phyloP scores from a whole-genome alignment of 2,888 invertebrate species.

The Zygothrica quintamaculata region DNA sequence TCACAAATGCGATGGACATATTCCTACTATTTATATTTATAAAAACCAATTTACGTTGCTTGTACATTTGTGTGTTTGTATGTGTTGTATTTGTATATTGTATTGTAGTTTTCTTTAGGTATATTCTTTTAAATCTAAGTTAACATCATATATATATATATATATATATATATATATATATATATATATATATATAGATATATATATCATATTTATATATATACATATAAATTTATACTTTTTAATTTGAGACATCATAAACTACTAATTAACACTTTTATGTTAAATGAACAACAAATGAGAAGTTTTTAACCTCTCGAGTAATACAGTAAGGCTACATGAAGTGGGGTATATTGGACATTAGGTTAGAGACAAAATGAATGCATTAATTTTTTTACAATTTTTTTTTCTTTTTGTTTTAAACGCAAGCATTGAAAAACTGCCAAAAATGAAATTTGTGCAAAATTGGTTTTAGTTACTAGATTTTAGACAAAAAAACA shows the following conservation, averaged over 20 bases:
- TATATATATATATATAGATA: constrained; percentile 15
- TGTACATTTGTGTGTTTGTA: constrained; percentile 20
- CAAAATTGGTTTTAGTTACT: constrained; percentile 27
- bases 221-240: constrained; percentile 13
- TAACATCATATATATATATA: constrained; percentile 32
- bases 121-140: constrained; percentile 21
- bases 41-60: constrained; percentile 38
- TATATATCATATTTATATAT: constrained; percentile 13
- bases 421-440: constrained; percentile 41
- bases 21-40: constrained; percentile 2
- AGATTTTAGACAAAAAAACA: constrained; percentile 27
- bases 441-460: constrained; percentile 47
- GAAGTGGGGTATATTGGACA: constrained; percentile 18
- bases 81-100: constrained; percentile 17
- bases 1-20: constrained; percentile 55
- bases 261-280: constrained; percentile 60
- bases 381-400: constrained; percentile 17
- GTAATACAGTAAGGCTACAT: constrained; percentile 43
- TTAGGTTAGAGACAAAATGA: constrained; percentile 2
- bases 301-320: constrained; percentile 56
- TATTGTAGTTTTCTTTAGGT: too few relatives aligned
- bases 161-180: constrained; percentile 14
- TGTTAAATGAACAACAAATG: constrained; percentile 63
- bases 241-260: constrained; percentile 32
- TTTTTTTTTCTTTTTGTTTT: constrained; percentile 3